These are phyloP conservation scores for Apogon talboti DNA, from an alignment of 2,797 vertebrate genomes.

Conservation along the genomic window DNA sequence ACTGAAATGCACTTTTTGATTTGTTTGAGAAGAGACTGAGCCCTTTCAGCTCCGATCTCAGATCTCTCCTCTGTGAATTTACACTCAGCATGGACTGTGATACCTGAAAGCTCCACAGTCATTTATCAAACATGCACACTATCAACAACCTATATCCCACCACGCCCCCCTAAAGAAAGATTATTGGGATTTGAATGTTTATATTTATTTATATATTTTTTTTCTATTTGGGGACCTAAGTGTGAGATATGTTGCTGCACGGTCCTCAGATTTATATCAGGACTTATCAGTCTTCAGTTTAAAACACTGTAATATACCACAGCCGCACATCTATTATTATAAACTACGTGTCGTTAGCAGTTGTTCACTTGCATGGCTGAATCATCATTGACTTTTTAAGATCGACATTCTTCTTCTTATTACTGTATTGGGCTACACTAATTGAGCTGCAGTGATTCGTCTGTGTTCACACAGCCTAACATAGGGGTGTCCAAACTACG, in stretches of 20 bases:
- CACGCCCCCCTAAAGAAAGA: not conserved
- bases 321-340: slow-evolving; percentile 28
- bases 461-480: slow-evolving; percentile 38
- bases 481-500: slow-evolving; percentile 4
- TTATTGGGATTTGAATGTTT: slow-evolving; percentile 25
- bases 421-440: slow-evolving; percentile 28
- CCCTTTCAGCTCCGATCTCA: slow-evolving; percentile 22
- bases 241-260: slow-evolving; percentile 9
- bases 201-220: slow-evolving; percentile 30
- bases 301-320: slow-evolving; percentile 67
- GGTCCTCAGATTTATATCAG: not conserved
- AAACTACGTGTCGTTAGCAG: slow-evolving; percentile 43
- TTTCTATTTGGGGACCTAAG: slow-evolving; percentile 21
- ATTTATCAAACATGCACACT: slow-evolving; percentile 1
- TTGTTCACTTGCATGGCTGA: slow-evolving; percentile 66
- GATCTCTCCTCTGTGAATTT: slow-evolving; percentile 5
- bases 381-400: slow-evolving; percentile 33
- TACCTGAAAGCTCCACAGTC: not conserved
- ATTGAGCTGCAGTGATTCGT: slow-evolving; percentile 33
- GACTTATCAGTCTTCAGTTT: slow-evolving; percentile 10
- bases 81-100: not conserved
- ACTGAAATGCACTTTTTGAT: slow-evolving; percentile 57
- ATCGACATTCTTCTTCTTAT: slow-evolving; percentile 22
- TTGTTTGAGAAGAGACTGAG: slow-evolving; percentile 13
- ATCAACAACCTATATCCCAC: not conserved